Conservation (phyloP, 2,797 vertebrate genomes). For the Neosilurus mollespiculum region DNA sequence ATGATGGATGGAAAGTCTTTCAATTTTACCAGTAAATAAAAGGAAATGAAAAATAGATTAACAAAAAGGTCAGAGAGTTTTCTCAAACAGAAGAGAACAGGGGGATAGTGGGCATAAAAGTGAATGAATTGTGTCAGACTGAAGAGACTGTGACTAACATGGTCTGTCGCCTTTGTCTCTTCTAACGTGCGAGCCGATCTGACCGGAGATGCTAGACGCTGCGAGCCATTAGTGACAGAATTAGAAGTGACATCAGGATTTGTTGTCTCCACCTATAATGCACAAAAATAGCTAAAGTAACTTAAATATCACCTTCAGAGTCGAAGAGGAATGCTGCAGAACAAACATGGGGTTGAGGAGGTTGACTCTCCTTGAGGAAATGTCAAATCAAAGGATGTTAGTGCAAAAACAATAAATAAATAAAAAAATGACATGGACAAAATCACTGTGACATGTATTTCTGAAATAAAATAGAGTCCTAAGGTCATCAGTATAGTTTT, state of each 20-base stretch:
- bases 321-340: background rate
- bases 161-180: constrained; percentile 50
- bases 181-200: constrained; percentile 66
- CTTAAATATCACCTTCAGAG: constrained; percentile 35
- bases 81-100: background rate
- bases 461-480: constrained; percentile 21
- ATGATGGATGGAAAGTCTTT: background rate
- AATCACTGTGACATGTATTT: constrained; percentile 33
- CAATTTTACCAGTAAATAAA: background rate
- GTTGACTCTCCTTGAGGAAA: constrained; percentile 30
- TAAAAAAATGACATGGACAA: background rate
- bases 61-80: background rate
- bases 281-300: constrained; percentile 12
- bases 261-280: constrained; percentile 20
- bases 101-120: background rate
- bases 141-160: constrained; percentile 46
- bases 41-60: background rate
- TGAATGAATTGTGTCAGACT: constrained; percentile 35
- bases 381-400: constrained; percentile 39
- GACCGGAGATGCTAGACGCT: constrained; percentile 61
- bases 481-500: constrained; percentile 6
- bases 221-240: constrained; percentile 68
- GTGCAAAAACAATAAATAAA: background rate
- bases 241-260: constrained; percentile 65
- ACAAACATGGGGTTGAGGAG: constrained; percentile 25